Evolutionary conservation across 2,797 vertebrate species (phyloP).

Genomic region (Lepidocolaptes lacrymiger): DNA sequence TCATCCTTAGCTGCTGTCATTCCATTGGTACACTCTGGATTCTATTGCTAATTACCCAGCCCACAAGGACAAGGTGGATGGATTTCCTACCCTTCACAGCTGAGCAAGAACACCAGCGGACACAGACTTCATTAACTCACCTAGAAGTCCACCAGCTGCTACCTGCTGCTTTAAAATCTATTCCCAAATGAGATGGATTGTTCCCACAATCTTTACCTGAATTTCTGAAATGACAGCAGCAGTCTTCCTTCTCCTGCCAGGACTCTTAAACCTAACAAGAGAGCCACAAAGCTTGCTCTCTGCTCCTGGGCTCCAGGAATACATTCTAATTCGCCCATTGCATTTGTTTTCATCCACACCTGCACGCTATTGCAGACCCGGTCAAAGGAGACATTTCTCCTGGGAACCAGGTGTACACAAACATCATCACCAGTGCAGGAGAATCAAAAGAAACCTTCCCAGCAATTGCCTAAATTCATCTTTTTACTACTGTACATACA

Average conservation of each 20-base stretch:
- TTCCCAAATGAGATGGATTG: not conserved
- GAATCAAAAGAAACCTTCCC: not conserved
- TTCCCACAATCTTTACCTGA: not conserved
- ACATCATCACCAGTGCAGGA: not conserved
- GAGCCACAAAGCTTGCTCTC: not conserved
- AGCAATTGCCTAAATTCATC: not conserved
- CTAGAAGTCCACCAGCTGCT: not conserved
- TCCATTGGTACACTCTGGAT: not conserved
- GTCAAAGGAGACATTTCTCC: not conserved
- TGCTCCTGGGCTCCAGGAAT: not conserved
- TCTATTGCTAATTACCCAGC: accelerated
- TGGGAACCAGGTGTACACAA: not conserved
- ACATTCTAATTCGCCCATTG: not conserved
- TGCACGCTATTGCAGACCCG: not conserved
- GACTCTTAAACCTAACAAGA: not conserved
- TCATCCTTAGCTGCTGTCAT: not conserved
- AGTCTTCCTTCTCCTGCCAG: not conserved
- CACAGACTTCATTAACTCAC: not conserved
- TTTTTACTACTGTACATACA: not conserved
- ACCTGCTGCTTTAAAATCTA: not conserved
- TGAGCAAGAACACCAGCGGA: not conserved
- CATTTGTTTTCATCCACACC: not conserved
- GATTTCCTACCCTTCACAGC: not conserved
- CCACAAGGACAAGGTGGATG: not conserved
- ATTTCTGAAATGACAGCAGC: not conserved